phyloP scores from a whole-genome alignment of 2,113 vertebrate species.

The Machaerirhynchus nigripectus region DNA sequence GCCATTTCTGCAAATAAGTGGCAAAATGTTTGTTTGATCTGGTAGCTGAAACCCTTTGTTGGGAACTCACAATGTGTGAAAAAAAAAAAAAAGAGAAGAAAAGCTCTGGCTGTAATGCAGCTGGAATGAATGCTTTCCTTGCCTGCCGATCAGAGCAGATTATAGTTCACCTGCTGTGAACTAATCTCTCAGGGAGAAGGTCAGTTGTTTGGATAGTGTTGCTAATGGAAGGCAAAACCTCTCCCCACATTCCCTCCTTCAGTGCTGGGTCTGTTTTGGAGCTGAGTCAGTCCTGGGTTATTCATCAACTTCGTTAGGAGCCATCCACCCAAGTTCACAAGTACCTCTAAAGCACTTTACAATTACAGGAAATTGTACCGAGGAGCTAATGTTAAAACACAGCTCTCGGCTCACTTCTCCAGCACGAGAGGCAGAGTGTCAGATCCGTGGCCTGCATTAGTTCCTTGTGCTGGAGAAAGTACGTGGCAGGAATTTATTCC shows the following conservation, averaged over 20 bases:
- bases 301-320: conserved; percentile 50
- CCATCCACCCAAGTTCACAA: conserved; percentile 35
- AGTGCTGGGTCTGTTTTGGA: background rate
- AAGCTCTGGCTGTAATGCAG: conserved; percentile 33
- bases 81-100: background rate
- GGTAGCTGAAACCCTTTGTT: background rate
- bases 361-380: conserved; percentile 48
- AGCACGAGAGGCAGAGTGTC: background rate
- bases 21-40: conserved; percentile 60
- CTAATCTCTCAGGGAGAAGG: conserved; percentile 51
- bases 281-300: conserved; percentile 23
- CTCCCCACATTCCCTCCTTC: conserved; percentile 24
- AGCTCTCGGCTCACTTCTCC: background rate
- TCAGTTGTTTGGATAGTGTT: conserved; percentile 60
- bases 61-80: background rate
- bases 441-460: background rate
- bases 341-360: conserved; percentile 30
- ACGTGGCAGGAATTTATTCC: background rate
- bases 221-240: conserved; percentile 62
- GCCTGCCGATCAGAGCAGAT: conserved; percentile 35
- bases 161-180: conserved; percentile 57
- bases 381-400: conserved; percentile 13
- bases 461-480: background rate
- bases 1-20: conserved; percentile 14
- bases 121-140: conserved; percentile 32